These are phyloP conservation scores for Periphyllus acericola DNA, from an alignment of 2,888 invertebrate species.

Conservation along the genomic window DNA sequence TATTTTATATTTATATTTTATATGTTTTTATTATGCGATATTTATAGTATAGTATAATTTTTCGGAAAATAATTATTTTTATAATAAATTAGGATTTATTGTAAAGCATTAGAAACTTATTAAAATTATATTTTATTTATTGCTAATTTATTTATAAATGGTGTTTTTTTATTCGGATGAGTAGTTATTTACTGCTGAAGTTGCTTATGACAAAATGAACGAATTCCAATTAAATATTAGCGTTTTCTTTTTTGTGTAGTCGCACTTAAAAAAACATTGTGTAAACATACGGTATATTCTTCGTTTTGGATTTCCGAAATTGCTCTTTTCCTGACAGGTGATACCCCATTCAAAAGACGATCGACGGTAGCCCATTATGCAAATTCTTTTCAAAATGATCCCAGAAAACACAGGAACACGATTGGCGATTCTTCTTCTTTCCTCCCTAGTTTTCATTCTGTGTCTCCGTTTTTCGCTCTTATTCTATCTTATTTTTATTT, in stretches of 20 bases:
- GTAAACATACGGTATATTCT: conserved; percentile 26
- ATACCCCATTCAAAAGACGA: conserved; percentile 55
- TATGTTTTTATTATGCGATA: neutral
- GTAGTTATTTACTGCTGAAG: conserved; percentile 5
- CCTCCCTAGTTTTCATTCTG: conserved; percentile 23
- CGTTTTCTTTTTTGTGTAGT: conserved; percentile 11
- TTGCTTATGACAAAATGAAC: neutral
- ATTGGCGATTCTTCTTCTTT: conserved; percentile 60
- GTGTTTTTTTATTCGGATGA: neutral
- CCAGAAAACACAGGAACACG: conserved; percentile 50
- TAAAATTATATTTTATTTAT: neutral
- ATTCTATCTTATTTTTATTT: conserved; percentile 19
- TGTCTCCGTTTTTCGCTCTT: conserved; percentile 42
- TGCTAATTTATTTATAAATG: neutral
- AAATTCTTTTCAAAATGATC: conserved; percentile 59
- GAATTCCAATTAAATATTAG: conserved; percentile 48
- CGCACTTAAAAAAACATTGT: conserved; percentile 38
- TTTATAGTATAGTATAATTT: neutral
- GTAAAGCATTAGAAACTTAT: too few species aligned
- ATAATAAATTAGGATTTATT: too few species aligned
- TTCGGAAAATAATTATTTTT: too few species aligned
- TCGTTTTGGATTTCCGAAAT: conserved; percentile 47
- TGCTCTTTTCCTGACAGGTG: conserved; percentile 50
- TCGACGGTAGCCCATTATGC: conserved; percentile 58
- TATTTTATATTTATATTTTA: too few species aligned